Evolutionary conservation across 1,140 invertebrate species (phyloP), one percentile per base, ranked within the genome.

Genomic region (Probaryconus sp.): DNA sequence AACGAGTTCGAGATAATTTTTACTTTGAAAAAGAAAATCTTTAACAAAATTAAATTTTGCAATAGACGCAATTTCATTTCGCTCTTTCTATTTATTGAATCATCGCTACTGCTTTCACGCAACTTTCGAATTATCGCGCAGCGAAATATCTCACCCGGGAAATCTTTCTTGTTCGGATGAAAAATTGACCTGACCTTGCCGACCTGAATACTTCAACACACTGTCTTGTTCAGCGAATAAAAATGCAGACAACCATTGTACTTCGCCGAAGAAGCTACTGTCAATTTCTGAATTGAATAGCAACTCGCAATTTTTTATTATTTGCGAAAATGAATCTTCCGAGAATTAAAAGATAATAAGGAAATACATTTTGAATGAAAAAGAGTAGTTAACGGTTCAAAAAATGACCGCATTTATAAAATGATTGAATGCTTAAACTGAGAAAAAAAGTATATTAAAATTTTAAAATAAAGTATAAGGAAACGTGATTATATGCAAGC

Each of bases 151-250:
- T 43, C 47, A n/a, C 24, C 9, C 43, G 43, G 20, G 35, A 33
- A 42, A 63, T 64, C 33, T 37, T 45, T 28, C 31, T 48, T 18
- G 17, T 38, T 31, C 11, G 51, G 14, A 67, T 67, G 51, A 56
- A 67, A 67, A 67, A 67, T 60, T 53, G 55, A 51, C 45, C 31
- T 35, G 53, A 60, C 65, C 47, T 60, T 45, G 55, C 38, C 38
- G 47, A 21, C 40, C 38, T 33, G 55, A 48, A 70, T 63, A 63
- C 35, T 70, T 63, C 56, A 70, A 30, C 67, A 24, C 33, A 11
- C 42, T 45, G 40, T 61, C 42, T 63, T 63, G 47, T 55, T 58
- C 63, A 40, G 11, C 18, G 35, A 58, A 68, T 50, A 50, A 42
- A 58, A 64, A 64, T 64, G 17, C 47, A 42, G 60, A 51, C 28